phyloP scores from a whole-genome alignment of 2,888 invertebrate genomes.

The Ecdyonurus torrentis region DNA sequence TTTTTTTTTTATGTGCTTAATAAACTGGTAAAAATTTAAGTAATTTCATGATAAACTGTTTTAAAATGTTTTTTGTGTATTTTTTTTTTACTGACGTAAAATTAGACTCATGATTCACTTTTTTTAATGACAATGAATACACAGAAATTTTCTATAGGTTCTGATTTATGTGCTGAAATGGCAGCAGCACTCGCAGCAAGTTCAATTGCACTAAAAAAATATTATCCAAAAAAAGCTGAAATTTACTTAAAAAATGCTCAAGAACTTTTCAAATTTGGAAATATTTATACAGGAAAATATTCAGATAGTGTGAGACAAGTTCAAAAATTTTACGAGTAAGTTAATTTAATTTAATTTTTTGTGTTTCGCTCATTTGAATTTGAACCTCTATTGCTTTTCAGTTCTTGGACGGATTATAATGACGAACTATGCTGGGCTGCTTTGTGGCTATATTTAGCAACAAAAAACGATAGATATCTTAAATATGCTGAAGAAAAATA shows the following conservation, averaged over 20 bases:
- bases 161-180: background rate
- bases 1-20: too few relatives aligned
- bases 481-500: background rate
- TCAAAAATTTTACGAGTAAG: background rate
- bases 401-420: slow-evolving; percentile 1
- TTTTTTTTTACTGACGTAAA: too few relatives aligned
- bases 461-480: background rate
- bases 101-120: too few relatives aligned
- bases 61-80: too few relatives aligned
- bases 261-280: background rate
- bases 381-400: too few relatives aligned
- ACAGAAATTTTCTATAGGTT: too few relatives aligned
- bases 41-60: too few relatives aligned
- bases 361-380: too few relatives aligned
- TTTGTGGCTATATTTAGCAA: slow-evolving; percentile 15
- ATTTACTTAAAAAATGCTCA: background rate
- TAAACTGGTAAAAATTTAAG: too few relatives aligned
- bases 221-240: background rate
- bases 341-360: too few relatives aligned
- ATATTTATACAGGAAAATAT: background rate
- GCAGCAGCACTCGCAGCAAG: background rate
- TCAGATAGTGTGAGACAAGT: background rate
- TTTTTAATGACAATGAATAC: too few relatives aligned
- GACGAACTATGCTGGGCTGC: slow-evolving; percentile 15
- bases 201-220: background rate